phyloP scores from a whole-genome alignment of 2,797 vertebrate genomes.

The Phrynocephalus guinanensis region DNA sequence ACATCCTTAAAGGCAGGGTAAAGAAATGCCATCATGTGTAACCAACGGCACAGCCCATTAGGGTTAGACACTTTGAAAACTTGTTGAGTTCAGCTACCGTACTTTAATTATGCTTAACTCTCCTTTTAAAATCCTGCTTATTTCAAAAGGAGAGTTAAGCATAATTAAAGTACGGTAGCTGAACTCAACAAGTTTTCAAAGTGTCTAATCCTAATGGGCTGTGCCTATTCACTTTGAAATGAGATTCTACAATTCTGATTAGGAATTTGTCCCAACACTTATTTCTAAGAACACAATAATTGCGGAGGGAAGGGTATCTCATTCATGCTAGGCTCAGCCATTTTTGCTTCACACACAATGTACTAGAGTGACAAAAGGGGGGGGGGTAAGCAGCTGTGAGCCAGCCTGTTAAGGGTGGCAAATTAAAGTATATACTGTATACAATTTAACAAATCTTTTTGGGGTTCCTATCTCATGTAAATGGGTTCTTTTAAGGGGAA shows the following conservation, averaged over 20 bases:
- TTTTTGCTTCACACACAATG: constrained; percentile 45
- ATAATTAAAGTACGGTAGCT: not conserved
- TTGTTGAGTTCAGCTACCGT: not conserved
- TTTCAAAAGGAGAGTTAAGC: not conserved
- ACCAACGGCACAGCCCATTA: not conserved
- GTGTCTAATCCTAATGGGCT: not conserved
- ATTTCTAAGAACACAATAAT: constrained; percentile 38
- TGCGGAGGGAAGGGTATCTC: constrained; percentile 50
- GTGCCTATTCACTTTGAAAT: constrained; percentile 2
- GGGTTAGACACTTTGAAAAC: not conserved
- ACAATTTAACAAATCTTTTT: constrained; percentile 54
- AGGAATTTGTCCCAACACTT: constrained; percentile 44
- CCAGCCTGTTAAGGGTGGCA: constrained; percentile 59
- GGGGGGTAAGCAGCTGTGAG: constrained; percentile 36
- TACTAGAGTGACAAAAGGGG: constrained; percentile 52
- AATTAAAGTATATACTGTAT: constrained; percentile 3
- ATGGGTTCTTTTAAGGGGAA: not conserved
- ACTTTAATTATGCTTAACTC: not conserved
- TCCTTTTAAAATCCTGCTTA: too few species aligned
- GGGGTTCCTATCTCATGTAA: constrained; percentile 47
- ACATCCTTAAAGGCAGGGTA: not conserved
- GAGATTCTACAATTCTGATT: constrained; percentile 45
- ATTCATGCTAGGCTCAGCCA: constrained; percentile 54
- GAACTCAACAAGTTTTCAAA: not conserved
- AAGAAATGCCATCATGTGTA: not conserved